A percentile compares a stretch with the other conserved stretches of the same genome.
Conservation (phyloP, 2,797 vertebrate species). For the Ctenopoma multispine region DNA sequence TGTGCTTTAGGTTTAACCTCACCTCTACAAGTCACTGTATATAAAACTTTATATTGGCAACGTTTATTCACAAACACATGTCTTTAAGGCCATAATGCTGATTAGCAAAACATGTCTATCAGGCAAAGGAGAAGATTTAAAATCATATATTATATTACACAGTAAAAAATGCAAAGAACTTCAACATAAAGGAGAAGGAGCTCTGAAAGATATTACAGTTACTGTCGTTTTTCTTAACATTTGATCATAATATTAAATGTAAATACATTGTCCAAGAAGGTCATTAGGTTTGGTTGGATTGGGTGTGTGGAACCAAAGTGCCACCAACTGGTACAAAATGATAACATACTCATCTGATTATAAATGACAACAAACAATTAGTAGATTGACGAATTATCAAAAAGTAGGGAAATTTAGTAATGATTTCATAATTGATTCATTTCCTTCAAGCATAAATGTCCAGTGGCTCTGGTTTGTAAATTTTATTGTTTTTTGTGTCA, state of each 20-base stretch:
- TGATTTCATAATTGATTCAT: not conserved
- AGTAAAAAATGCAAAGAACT: not conserved
- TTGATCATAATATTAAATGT: not conserved
- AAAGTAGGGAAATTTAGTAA: not conserved
- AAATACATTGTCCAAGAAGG: not conserved
- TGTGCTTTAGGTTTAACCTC: not conserved
- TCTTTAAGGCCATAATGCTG: not conserved
- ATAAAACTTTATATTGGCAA: not conserved
- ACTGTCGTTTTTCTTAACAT: not conserved
- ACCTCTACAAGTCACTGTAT: not conserved
- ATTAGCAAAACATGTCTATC: not conserved
- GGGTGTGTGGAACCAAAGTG: conserved; percentile 51
- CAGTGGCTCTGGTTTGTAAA: not conserved
- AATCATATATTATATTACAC: not conserved
- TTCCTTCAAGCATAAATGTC: not conserved
- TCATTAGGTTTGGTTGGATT: not conserved
- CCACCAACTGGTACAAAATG: conserved; percentile 71
- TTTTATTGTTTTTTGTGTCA: not conserved
- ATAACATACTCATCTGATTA: conserved; percentile 18
- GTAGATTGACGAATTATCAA: not conserved
- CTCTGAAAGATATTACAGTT: not conserved
- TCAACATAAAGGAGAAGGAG: not conserved
- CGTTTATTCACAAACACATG: not conserved
- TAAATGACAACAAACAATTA: not conserved
- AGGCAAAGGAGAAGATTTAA: not conserved